phyloP scores from a whole-genome alignment of 2,888 invertebrate species.

The Exocentrus adspersus region DNA sequence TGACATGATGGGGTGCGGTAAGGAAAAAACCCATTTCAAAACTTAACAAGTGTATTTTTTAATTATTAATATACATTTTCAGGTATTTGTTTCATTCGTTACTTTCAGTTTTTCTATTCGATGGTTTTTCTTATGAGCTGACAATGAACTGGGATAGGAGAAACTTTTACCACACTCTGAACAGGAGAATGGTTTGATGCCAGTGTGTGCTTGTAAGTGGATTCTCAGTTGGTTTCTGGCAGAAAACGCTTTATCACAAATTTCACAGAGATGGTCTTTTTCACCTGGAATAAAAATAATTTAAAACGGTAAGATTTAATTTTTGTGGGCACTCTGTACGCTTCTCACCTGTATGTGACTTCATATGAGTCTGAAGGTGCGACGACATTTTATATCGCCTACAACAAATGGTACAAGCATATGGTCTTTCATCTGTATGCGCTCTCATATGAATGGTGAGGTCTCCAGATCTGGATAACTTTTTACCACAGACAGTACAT shows the following conservation, averaged over 20 bases:
- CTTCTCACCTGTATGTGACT: conserved; percentile 53
- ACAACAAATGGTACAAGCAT: conserved; percentile 52
- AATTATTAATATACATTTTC: background rate
- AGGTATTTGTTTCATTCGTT: background rate
- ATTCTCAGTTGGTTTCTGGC: conserved; percentile 28
- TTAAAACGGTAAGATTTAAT: too few relatives aligned
- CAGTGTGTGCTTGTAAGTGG: conserved; percentile 31
- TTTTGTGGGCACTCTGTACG: too few relatives aligned
- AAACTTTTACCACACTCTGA: conserved; percentile 51
- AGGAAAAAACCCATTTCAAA: background rate
- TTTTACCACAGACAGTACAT: conserved; percentile 55
- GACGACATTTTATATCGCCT: conserved; percentile 57
- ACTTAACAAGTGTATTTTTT: background rate
- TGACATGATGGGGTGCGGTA: background rate
- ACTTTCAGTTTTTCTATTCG: conserved; percentile 1
- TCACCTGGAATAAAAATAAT: conserved; percentile 32
- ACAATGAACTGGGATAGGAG: conserved; percentile 46
- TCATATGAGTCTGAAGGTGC: conserved; percentile 56
- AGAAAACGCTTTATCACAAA: conserved; percentile 33
- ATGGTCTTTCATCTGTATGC: conserved; percentile 56
- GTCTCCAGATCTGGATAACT: conserved; percentile 55
- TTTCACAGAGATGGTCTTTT: conserved; percentile 34
- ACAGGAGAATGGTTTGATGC: conserved; percentile 25
- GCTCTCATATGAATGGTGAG: conserved; percentile 54
- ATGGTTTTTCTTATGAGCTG: conserved; percentile 26